These are phyloP conservation scores for Diploptera punctata DNA, from an alignment of 2,888 invertebrate genomes.

Conservation along the genomic window DNA sequence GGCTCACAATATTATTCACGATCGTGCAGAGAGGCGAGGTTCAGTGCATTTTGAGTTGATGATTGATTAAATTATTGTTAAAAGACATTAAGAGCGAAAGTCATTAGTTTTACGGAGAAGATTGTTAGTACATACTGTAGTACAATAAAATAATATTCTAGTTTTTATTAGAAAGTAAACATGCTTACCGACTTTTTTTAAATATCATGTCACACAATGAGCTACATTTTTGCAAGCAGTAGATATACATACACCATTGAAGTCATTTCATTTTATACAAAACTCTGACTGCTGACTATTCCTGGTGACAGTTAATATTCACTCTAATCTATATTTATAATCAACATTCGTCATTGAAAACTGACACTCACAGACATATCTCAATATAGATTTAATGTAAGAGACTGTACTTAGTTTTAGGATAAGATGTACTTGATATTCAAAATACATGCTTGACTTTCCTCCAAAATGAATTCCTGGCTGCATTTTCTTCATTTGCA, in stretches of 20 bases:
- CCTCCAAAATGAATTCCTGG: too few species aligned
- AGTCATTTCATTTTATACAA: conserved; percentile 18
- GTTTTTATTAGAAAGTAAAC: conserved; percentile 5
- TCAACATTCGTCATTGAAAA: too few species aligned
- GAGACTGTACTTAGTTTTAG: too few species aligned
- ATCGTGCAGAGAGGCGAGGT: conserved; percentile 46
- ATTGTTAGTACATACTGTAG: conserved; percentile 34
- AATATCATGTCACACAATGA: neutral
- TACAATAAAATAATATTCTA: conserved; percentile 33
- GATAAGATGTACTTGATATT: too few species aligned
- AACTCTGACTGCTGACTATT: too few species aligned
- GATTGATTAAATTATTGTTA: conserved; percentile 70
- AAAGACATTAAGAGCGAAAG: neutral
- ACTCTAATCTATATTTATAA: too few species aligned
- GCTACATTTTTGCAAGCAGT: neutral
- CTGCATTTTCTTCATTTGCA: too few species aligned
- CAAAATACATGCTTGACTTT: too few species aligned
- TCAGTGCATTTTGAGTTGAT: conserved; percentile 62
- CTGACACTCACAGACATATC: too few species aligned
- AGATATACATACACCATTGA: neutral
- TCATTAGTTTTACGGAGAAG: conserved; percentile 5
- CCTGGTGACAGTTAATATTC: too few species aligned
- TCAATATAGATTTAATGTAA: too few species aligned
- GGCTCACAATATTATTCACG: conserved; percentile 57
- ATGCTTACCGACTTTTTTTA: too few species aligned